Evolutionary conservation across 2,888 invertebrate species (phyloP).

Genomic region (Lamproptera curius): DNA sequence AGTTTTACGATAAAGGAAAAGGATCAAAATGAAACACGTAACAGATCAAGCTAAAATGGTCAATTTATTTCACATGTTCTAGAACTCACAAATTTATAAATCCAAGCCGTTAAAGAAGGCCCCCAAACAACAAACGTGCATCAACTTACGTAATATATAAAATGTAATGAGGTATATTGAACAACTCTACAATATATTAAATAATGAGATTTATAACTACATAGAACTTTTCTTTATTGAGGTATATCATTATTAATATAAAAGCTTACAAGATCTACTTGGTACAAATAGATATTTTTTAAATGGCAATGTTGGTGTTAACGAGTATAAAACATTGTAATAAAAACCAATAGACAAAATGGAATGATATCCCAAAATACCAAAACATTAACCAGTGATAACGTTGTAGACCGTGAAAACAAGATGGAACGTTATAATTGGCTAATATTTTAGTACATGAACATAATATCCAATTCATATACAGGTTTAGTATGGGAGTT

Average conservation of each 20-base stretch:
- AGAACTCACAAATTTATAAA: conserved; percentile 22
- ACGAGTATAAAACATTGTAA: conserved; percentile 14
- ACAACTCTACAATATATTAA: conserved; percentile 13
- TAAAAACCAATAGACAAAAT: no score
- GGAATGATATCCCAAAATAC: no score
- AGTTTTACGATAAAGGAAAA: no score
- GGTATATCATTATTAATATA: conserved; percentile 12
- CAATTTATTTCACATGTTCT: conserved; percentile 29
- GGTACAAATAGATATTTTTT: conserved; percentile 16
- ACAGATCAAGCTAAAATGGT: conserved; percentile 44
- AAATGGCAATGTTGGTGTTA: conserved; percentile 18
- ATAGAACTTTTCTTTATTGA: conserved; percentile 15
- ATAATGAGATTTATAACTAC: conserved; percentile 14
- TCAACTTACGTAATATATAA: conserved; percentile 10
- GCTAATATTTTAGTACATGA: no score
- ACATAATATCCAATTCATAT: no score
- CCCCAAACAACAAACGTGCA: conserved; percentile 23
- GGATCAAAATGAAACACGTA: conserved; percentile 33
- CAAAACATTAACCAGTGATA: no score
- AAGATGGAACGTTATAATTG: no score
- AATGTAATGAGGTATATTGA: conserved; percentile 14
- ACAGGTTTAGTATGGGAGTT: no score
- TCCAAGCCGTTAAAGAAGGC: conserved; percentile 18
- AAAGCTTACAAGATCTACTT: conserved; percentile 12
- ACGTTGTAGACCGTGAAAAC: no score